Evolutionary conservation across 1,140 invertebrate species (phyloP).

Genomic region (Campodea augens): DNA sequence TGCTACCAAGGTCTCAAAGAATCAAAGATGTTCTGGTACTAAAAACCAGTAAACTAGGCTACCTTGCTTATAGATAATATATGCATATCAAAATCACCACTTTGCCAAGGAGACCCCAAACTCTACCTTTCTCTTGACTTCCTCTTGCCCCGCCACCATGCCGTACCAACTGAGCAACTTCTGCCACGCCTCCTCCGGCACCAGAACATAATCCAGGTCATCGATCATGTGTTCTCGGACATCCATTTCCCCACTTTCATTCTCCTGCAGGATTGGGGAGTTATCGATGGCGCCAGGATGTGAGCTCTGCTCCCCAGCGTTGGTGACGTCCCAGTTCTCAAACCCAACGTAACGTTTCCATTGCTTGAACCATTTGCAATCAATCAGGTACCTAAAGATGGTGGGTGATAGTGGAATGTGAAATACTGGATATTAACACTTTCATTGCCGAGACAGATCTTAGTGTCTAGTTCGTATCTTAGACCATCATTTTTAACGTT

Average conservation of each 20-base stretch:
- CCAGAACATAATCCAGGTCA: constrained; percentile 27
- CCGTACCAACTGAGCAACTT: constrained; percentile 26
- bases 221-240: constrained; percentile 28
- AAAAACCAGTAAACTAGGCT: no score
- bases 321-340: constrained; percentile 23
- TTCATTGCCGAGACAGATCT: no score
- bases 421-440: no score
- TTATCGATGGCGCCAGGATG: constrained; percentile 31
- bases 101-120: no score
- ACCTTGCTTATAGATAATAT: no score
- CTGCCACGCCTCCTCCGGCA: constrained; percentile 28
- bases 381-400: constrained; percentile 26
- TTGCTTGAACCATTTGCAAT: constrained; percentile 29
- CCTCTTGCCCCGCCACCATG: constrained; percentile 20
- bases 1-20: no score
- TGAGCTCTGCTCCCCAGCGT: constrained; percentile 21
- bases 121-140: constrained; percentile 22
- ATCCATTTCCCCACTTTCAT: constrained; percentile 1
- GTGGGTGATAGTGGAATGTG: no score
- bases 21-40: no score
- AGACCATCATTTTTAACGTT: no score
- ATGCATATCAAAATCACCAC: no score
- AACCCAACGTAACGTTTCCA: constrained; percentile 29
- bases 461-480: no score
- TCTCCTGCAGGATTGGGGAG: constrained; percentile 22